Evolutionary conservation across 2,888 invertebrate genomes (phyloP), one percentile per base, ranked within the genome.

Genomic region (Leuctra nigra): DNA sequence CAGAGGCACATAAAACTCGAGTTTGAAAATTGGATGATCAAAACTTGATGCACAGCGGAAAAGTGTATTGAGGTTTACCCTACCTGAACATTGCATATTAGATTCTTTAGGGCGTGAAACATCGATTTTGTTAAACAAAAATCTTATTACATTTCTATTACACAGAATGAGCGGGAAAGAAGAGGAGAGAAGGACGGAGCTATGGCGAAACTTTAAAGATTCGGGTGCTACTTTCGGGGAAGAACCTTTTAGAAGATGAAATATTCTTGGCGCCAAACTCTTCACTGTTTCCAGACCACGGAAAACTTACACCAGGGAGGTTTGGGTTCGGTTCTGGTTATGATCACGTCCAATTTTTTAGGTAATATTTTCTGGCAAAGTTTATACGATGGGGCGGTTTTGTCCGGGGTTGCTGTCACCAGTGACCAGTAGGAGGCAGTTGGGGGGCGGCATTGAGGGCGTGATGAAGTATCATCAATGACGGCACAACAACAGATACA

Each of bases 61-160:
- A n/a, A n/a, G n/a, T n/a, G n/a, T n/a, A n/a, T 35, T 9, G 18
- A 29, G 18, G 16, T 1, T 14, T 35, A 35, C 20, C 13, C 50
- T 50, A 50, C 50, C 50, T 50, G 50, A 33, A 50, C 50, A 50
- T 50, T 18, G 50, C n/a, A n/a, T 22, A 29, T 50, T 20, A 33
- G 35, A 50, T 13, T 50, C 33, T n/a, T n/a, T n/a, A 13, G n/a
- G 20, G 18, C 22, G 33, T 18, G 14, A n/a, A 20, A 14, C 22
- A 44, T 44, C 46, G 44, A 54, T 25, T 54, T 44, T 41, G 18
- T 25, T 29, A 25, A 29, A 16, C 18, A 29, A 18, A 56, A 56
- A 56, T 25, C 56, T 39, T 52, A 38, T 52, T 56, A 56, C 56
- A 4, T 20, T 55, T 39, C 39, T 39, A 35, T 50, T 35, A 18